Evolutionary conservation across 1,140 invertebrate genomes (phyloP), one percentile per base, ranked within the genome.

Genomic region (Leptopilina boulardi): DNA sequence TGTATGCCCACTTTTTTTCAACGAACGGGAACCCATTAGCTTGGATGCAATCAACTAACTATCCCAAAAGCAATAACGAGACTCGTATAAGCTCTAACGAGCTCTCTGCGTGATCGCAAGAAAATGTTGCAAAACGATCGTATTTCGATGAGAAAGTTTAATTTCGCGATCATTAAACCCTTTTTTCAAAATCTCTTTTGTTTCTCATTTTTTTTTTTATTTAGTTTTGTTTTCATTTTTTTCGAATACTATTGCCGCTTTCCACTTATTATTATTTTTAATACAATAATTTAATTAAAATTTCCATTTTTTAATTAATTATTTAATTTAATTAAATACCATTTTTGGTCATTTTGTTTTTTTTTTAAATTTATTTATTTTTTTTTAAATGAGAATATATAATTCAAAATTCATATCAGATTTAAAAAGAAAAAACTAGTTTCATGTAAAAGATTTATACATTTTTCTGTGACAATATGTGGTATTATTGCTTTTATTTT

Each of bases 11-110:
- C 70, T 75, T 78, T 70, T 70, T 59, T 70, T 59, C 26, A 77
- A 56, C 51, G 77, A 79, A 79, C 30, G 74, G 30, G 73, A 73
- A 79, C 19, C 74, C 71, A 79, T 79, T 79, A 76, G 54, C 74
- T 15, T 59, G 77, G 73, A 76, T 21, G 77, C 74, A 79, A 79
- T 79, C 77, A 76, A 73, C 77, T 79, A 76, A 79, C 77, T 59
- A 76, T 73, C 74, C 74, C 19, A 38, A 34, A 21, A 26, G 71
- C 41, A 56, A 71, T 76, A 71, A 74, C 10, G 34, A 51, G 19
- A 19, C 19, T 19, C 42, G 66, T 74, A 71, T 23, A 6, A 71
- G 41, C 73, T 26, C 77, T 78, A 75, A 78, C 38, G 73, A 71
- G 56, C 56, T 47, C 47, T 15, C 34, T 44, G 34, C 34, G 6